Evolutionary conservation across 2,888 invertebrate species (phyloP), one percentile per base, ranked within the genome.

Genomic region (Gastracanthus pulcherrimus): DNA sequence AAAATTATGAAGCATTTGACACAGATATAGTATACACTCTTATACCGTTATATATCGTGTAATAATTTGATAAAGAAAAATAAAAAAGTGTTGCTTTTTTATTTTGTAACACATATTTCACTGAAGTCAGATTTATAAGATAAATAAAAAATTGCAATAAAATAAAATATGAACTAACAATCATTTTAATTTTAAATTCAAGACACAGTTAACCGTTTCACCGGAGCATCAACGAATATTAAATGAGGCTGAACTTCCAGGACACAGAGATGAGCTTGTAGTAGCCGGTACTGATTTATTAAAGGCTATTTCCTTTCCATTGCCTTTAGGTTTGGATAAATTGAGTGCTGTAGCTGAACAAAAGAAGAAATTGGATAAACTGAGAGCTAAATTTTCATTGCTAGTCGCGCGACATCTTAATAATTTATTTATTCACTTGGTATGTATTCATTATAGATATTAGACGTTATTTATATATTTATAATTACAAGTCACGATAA

Each of bases 341-440:
- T 92, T 97, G 91, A 94, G 94, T 62, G 97, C 97, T 16, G 96
- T 97, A 0, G 95, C 96, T 88, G 97, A 97, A 90, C 97, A 97
- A 90, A 94, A 94, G 86, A 94, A 95, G 87, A 94, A 95, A 62
- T 95, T 97, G 85, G 96, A 96, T 83, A 96, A 95, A 88, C 94
- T 96, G 88, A 95, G 95, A 88, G 94, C 94, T 48, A 95, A 95
- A 90, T 97, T 98, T 91, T 96, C 97, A 0, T 94, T 95, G 77
- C 95, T 96, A 62, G 94, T 99, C 75, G 96, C 96, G 82, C 94
- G 98, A 26, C 98, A 99, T 91, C 93, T 99, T 71, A 98, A 98
- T 91, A 98, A 99, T 93, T 93, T 98, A 72, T 98, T 99, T 86
- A 97, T 98, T 88, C 98, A 99, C 92, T 95, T 98, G 93, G 98